A percentile compares a stretch with the other conserved stretches of the same genome.
phyloP scores from a whole-genome alignment of 2,113 vertebrate genomes.

The Salvelinus fontinalis region DNA sequence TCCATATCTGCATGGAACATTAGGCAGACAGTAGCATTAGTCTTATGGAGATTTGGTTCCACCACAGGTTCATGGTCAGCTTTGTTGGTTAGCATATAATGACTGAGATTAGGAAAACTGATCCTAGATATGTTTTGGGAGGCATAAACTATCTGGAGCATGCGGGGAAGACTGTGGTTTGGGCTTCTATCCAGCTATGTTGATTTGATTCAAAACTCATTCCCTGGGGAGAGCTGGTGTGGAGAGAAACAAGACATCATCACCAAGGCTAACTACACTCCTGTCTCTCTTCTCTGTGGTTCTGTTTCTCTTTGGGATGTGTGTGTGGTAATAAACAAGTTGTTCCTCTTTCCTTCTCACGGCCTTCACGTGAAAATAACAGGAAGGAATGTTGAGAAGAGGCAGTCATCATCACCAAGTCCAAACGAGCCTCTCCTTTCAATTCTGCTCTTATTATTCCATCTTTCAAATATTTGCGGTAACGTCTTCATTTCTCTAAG shows the following conservation, averaged over 20 bases:
- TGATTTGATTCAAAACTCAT: neutral
- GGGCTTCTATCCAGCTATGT: conserved; percentile 37
- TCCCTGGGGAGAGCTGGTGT: neutral
- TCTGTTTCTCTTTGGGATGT: neutral
- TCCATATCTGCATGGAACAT: neutral
- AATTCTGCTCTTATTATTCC: conserved; percentile 12
- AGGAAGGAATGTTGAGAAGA: conserved; percentile 9
- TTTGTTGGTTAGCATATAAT: neutral
- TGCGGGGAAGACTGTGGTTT: neutral
- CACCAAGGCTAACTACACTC: neutral
- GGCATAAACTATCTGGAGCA: conserved; percentile 20
- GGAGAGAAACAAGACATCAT: neutral
- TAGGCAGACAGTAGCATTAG: neutral
- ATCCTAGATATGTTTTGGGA: conserved; percentile 46
- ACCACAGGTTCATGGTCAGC: conserved; percentile 3
- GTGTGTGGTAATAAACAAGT: neutral
- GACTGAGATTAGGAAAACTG: conserved; percentile 24
- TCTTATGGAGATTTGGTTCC: neutral
- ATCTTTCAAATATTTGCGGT: neutral
- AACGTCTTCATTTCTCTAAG: too few species aligned
- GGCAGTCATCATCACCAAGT: conserved; percentile 13
- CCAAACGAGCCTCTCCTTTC: neutral
- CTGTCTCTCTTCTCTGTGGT: neutral
- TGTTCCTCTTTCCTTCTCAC: neutral
- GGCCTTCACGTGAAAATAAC: conserved; percentile 9